A percentile compares a stretch with the other conserved stretches of the same genome.
These are phyloP conservation scores for Neosilurus hyrtlii DNA, from an alignment of 2,797 vertebrate species.

Conservation along the genomic window DNA sequence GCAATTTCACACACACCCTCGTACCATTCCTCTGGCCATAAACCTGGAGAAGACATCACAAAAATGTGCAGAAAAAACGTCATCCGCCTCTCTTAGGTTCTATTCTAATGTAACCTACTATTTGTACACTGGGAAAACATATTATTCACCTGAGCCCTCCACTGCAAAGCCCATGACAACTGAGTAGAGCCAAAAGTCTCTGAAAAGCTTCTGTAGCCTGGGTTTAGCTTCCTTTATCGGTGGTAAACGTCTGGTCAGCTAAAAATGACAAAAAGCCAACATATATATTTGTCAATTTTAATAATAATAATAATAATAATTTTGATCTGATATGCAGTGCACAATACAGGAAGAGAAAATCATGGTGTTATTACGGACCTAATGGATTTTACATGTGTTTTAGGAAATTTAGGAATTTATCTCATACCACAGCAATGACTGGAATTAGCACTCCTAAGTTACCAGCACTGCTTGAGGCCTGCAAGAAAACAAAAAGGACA, in stretches of 20 bases:
- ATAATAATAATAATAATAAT: no score
- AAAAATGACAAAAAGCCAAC: neutral
- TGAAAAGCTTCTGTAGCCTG: constrained; percentile 92
- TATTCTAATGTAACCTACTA: neutral
- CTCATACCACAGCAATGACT: constrained; percentile 94
- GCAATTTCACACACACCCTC: constrained; percentile 97
- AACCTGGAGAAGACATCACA: constrained; percentile 70
- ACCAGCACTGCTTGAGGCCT: constrained; percentile 98
- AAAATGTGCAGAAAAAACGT: neutral
- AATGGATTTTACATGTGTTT: neutral
- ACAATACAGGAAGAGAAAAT: neutral
- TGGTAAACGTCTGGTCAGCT: constrained; percentile 88
- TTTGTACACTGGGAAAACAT: neutral
- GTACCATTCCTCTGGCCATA: constrained; percentile 98
- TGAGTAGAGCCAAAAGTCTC: constrained; percentile 96
- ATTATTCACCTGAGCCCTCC: constrained; percentile 88
- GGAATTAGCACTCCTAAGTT: constrained; percentile 97
- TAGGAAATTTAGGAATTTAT: neutral
- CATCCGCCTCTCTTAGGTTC: neutral
- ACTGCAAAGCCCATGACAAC: constrained; percentile 97
- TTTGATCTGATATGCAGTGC: neutral
- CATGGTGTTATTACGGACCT: neutral
- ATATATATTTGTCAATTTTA: neutral
- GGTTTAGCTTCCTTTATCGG: constrained; percentile 95
- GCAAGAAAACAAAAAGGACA: neutral